Evolutionary conservation across 23 tunicate species (phyloP).

Genomic region (Botrylloides violaceus): DNA sequence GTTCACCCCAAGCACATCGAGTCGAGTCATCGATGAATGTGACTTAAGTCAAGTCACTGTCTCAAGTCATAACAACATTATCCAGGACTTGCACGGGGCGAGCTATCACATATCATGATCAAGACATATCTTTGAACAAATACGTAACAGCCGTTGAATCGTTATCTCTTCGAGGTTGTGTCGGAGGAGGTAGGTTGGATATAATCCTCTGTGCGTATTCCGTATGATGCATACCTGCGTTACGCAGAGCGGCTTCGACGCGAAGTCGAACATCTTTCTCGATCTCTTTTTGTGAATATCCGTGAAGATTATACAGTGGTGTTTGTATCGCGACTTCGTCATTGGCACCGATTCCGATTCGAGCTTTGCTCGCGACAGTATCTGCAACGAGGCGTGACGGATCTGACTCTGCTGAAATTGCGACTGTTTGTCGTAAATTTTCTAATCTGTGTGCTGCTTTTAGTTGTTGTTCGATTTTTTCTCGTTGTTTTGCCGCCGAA

Average conservation of each 20-base stretch:
- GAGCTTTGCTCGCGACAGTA: conserved; percentile 63
- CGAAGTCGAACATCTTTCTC: conserved; percentile 60
- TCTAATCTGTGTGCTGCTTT: conserved; percentile 30
- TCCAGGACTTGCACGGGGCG: no score
- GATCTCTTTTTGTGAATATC: conserved; percentile 52
- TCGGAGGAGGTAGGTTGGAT: conserved; percentile 62
- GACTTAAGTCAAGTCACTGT: no score
- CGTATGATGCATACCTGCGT: conserved; percentile 48
- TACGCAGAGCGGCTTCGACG: conserved; percentile 65
- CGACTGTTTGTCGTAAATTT: conserved; percentile 52
- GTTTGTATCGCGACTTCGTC: conserved; percentile 69
- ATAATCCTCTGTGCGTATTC: conserved; percentile 56
- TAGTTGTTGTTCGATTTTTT: conserved; percentile 34
- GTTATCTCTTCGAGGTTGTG: conserved; percentile 66
- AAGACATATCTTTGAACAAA: conserved; percentile 20
- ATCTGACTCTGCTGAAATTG: conserved; percentile 49
- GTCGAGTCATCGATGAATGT: no score
- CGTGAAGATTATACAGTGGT: conserved; percentile 51
- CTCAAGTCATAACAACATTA: no score
- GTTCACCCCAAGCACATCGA: no score
- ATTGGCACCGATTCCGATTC: conserved; percentile 52
- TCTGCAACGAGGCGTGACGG: conserved; percentile 54
- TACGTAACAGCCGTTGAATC: conserved; percentile 53
- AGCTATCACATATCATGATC: no score
- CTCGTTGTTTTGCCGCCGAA: conserved; percentile 11